These are phyloP conservation scores for Tachysurus fulvidraco DNA, from an alignment of 2,113 vertebrate species.

Conservation along the genomic window DNA sequence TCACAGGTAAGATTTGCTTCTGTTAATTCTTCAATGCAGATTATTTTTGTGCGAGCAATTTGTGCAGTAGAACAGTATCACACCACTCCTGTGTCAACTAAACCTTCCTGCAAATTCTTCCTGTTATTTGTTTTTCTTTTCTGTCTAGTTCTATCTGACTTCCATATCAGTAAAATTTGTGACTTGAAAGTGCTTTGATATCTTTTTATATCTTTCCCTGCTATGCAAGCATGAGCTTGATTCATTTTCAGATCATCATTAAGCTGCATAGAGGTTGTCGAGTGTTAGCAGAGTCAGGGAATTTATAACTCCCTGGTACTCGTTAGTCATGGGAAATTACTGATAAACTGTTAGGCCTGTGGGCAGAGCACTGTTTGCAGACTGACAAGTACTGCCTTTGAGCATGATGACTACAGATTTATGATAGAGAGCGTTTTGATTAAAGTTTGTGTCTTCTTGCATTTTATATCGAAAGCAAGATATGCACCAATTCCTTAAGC, in stretches of 20 bases:
- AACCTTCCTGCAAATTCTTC: neutral
- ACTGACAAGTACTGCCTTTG: neutral
- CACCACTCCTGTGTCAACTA: neutral
- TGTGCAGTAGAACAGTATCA: neutral
- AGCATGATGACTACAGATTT: neutral
- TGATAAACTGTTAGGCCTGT: neutral
- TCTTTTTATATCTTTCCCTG: neutral
- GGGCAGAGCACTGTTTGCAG: neutral
- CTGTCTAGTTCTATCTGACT: neutral
- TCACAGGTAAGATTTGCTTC: neutral
- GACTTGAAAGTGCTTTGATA: neutral
- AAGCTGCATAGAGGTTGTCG: neutral
- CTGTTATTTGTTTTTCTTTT: neutral
- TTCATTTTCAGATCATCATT: neutral
- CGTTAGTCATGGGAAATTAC: constrained; percentile 36
- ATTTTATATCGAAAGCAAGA: neutral
- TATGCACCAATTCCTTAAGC: neutral
- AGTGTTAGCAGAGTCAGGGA: neutral
- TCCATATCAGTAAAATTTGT: neutral
- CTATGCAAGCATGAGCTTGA: neutral
- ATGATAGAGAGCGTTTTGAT: neutral
- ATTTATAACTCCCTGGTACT: constrained; percentile 13
- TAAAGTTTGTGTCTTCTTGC: neutral
- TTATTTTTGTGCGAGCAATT: neutral
- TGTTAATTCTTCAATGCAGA: neutral